Evolutionary conservation across 2,797 vertebrate genomes (phyloP).

Genomic region (Caiman crocodilus): DNA sequence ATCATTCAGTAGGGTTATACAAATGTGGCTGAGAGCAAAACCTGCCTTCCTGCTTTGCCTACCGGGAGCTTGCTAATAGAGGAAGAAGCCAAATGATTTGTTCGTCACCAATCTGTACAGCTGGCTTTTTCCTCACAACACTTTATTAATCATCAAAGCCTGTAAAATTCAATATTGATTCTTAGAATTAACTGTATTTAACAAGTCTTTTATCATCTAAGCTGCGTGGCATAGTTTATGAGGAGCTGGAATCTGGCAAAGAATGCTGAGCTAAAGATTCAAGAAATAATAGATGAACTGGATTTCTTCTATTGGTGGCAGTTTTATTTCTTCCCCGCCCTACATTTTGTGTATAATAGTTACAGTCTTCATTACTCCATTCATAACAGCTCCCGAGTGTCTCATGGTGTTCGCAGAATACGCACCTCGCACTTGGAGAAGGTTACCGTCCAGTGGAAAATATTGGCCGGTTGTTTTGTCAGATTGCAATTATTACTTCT

Average conservation of each 20-base stretch:
- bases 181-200: conserved; percentile 25
- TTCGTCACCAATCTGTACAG: background rate
- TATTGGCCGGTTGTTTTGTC: background rate
- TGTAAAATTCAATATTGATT: conserved; percentile 23
- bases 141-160: background rate
- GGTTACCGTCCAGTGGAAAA: background rate
- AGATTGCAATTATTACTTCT: background rate
- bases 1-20: background rate
- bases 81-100: background rate
- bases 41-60: background rate
- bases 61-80: background rate
- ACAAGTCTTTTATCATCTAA: background rate
- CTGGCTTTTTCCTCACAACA: background rate
- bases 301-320: background rate
- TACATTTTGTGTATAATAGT: background rate
- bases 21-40: background rate
- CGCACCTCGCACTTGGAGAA: background rate
- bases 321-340: background rate
- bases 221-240: background rate
- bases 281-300: background rate
- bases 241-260: background rate
- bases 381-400: background rate
- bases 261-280: background rate
- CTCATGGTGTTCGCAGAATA: background rate
- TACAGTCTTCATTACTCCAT: background rate